Conservation (phyloP, 2,888 invertebrate genomes). For the Cheilosia vulpina region DNA sequence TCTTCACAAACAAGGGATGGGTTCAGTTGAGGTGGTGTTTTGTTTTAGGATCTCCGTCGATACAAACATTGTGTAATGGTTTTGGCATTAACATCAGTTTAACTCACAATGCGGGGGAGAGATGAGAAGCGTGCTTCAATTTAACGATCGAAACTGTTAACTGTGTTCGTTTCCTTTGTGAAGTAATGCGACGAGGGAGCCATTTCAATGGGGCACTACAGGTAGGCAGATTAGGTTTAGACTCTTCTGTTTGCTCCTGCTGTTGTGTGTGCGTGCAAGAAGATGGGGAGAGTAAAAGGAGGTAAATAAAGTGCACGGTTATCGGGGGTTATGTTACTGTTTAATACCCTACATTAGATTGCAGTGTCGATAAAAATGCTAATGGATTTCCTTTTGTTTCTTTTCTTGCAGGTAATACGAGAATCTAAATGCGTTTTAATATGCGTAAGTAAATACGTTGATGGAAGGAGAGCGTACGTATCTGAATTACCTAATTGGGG, state of each 20-base stretch:
- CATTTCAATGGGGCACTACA: constrained; percentile 12
- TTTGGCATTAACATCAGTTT: constrained; percentile 45
- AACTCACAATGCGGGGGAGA: neutral
- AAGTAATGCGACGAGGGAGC: constrained; percentile 2
- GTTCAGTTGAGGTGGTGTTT: neutral
- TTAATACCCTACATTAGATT: constrained; percentile 14
- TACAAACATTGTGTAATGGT: constrained; percentile 53
- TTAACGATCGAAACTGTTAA: constrained; percentile 56
- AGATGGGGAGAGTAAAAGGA: neutral
- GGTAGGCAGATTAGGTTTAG: constrained; percentile 24
- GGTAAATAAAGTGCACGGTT: constrained; percentile 4
- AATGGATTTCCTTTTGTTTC: constrained; percentile 53
- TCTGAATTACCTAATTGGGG: neutral
- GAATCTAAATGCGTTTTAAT: constrained; percentile 45
- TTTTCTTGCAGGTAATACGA: constrained; percentile 56
- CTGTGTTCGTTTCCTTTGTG: constrained; percentile 28
- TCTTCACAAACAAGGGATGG: constrained; percentile 17
- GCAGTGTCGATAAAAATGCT: constrained; percentile 31
- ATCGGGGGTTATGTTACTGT: constrained; percentile 3
- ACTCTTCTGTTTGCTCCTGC: neutral
- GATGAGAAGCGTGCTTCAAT: constrained; percentile 23
- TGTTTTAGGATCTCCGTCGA: constrained; percentile 35
- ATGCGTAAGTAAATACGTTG: constrained; percentile 40
- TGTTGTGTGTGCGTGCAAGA: neutral
- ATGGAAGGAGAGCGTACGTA: neutral